Evolutionary conservation across 2,797 vertebrate genomes (phyloP).

Genomic region (Antrozous pallidus): DNA sequence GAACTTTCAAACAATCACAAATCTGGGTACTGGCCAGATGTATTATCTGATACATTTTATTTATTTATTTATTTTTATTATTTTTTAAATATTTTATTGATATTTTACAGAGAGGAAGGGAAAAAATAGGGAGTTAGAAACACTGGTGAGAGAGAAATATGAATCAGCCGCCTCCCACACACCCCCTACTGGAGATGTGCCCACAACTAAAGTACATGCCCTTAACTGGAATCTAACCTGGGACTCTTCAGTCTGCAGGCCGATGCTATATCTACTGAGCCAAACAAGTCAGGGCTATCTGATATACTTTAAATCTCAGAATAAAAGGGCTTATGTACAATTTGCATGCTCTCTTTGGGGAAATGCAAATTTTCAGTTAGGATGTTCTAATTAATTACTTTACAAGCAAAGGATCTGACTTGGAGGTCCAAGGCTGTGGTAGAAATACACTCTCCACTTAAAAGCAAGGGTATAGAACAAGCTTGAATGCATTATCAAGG

Average conservation of each 20-base stretch:
- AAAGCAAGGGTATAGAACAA: constrained; percentile 7
- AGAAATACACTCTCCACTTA: constrained; percentile 19
- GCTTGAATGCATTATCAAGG: constrained; percentile 21
- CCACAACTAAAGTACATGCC: no score
- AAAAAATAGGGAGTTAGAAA: no score
- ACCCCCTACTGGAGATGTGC: no score
- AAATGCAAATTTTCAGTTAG: constrained; percentile 20
- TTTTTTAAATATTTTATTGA: no score
- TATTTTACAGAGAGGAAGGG: no score
- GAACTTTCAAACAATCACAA: background rate
- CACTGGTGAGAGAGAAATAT: no score
- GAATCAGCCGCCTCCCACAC: no score
- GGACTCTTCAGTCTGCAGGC: no score
- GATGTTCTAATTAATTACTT: constrained; percentile 15
- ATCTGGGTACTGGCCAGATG: background rate
- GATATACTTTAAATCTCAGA: background rate
- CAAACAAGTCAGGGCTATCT: no score
- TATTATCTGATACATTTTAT: background rate
- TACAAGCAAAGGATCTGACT: constrained; percentile 11
- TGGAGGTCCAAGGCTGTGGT: background rate
- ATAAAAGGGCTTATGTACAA: background rate
- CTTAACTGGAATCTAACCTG: no score
- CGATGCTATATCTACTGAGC: no score
- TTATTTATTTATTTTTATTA: no score
- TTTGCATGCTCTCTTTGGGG: background rate